Percentiles rank a stretch among this genome's conserved stretches.
phyloP scores from a whole-genome alignment of 2,797 vertebrate species.

The Argentina silus region DNA sequence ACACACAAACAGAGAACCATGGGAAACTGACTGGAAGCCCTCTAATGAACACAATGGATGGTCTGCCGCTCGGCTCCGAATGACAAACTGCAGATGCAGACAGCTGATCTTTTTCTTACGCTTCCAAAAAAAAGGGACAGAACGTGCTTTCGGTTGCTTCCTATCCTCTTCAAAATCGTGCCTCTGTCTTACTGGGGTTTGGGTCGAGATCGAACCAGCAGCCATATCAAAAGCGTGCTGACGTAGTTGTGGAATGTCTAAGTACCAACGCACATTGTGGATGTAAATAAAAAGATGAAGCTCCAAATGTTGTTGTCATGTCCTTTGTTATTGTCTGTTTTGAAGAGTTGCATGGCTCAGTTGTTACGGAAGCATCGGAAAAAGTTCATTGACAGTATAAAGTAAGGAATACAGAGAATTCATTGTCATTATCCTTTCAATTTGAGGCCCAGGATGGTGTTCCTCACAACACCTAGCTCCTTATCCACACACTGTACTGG shows the following conservation, averaged over 20 bases:
- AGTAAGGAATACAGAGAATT: too few relatives aligned
- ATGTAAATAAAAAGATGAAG: slow-evolving; percentile 40
- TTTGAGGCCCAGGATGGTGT: too few relatives aligned
- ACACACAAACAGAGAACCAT: slow-evolving; percentile 72
- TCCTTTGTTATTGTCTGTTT: background rate
- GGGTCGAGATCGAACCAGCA: slow-evolving; percentile 3
- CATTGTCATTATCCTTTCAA: too few relatives aligned
- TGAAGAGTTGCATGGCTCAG: background rate
- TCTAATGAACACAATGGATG: slow-evolving; percentile 70
- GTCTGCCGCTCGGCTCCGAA: slow-evolving; percentile 31
- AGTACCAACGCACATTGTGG: slow-evolving; percentile 24
- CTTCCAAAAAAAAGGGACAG: slow-evolving; percentile 20
- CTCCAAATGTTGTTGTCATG: background rate
- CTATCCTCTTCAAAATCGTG: background rate
- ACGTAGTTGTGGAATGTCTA: background rate
- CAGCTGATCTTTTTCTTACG: slow-evolving; percentile 28
- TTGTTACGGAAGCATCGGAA: background rate
- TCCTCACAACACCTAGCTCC: too few relatives aligned
- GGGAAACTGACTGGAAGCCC: slow-evolving; percentile 67
- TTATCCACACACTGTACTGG: too few relatives aligned
- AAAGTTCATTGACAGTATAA: too few relatives aligned
- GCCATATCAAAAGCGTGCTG: background rate
- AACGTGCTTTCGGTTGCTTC: slow-evolving; percentile 20
- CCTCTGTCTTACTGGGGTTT: slow-evolving; percentile 9
- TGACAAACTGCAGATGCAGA: slow-evolving; percentile 52